Percentiles rank a stretch among this genome's conserved stretches.
These are phyloP conservation scores for Polypedilum vanderplanki DNA, from an alignment of 1,140 invertebrate genomes.

Conservation along the genomic window DNA sequence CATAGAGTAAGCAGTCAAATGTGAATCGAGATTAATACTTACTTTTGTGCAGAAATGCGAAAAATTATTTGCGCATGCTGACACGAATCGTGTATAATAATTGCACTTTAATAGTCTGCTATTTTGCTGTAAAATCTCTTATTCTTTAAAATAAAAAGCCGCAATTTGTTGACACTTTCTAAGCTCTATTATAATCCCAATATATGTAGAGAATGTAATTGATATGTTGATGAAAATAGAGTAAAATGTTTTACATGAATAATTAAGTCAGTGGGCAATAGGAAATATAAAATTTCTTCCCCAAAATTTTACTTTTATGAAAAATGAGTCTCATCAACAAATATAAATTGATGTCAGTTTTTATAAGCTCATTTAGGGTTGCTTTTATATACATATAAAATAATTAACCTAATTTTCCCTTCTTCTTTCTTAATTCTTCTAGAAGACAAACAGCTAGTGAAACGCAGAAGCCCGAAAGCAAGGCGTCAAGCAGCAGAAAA, in stretches of 20 bases:
- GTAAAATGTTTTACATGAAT: background rate
- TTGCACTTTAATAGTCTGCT: slow-evolving; percentile 6
- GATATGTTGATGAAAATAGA: background rate
- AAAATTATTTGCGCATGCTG: background rate
- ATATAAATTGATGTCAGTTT: slow-evolving; percentile 28
- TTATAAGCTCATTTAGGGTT: background rate
- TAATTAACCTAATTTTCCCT: slow-evolving; percentile 25
- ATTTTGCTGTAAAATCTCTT: too few species aligned
- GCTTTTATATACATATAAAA: background rate
- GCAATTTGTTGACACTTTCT: background rate
- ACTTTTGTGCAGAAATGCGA: background rate
- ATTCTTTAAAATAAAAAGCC: background rate
- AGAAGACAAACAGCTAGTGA: slow-evolving; percentile 96
- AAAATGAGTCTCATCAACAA: slow-evolving; percentile 15
- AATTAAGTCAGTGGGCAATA: background rate
- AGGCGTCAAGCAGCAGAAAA: slow-evolving; percentile 91
- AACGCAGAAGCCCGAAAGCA: slow-evolving; percentile 89
- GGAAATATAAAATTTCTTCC: too few species aligned
- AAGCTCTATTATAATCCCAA: background rate
- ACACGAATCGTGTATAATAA: background rate
- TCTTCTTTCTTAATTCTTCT: slow-evolving; percentile 48
- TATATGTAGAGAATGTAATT: background rate
- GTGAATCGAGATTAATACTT: background rate
- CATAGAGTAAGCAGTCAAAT: background rate
- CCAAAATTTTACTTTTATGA: too few species aligned